Percentiles rank a stretch among this genome's conserved stretches.
phyloP scores from a whole-genome alignment of 2,113 vertebrate species.

The Rissa tridactyla region DNA sequence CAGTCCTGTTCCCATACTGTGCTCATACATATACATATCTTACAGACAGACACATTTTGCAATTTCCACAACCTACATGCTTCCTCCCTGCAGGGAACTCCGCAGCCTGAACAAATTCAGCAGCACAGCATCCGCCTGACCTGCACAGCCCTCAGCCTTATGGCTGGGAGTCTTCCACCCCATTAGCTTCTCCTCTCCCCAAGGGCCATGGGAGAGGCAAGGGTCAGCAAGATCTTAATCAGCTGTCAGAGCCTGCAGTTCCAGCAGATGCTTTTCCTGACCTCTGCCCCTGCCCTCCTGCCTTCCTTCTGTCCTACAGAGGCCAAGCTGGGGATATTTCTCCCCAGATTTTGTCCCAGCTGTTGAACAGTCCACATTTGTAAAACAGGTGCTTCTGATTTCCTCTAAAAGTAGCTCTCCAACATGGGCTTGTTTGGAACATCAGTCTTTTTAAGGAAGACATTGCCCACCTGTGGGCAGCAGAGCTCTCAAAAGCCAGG shows the following conservation, averaged over 20 bases:
- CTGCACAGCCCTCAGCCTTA: background rate
- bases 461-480: background rate
- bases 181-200: background rate
- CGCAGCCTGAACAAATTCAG: background rate
- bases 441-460: background rate
- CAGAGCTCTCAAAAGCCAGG: background rate
- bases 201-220: accelerated
- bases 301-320: background rate
- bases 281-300: background rate
- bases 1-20: background rate
- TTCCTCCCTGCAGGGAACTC: background rate
- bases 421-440: background rate
- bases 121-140: background rate
- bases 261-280: background rate
- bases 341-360: background rate
- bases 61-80: accelerated
- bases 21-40: background rate
- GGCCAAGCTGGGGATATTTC: background rate
- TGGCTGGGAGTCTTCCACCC: background rate
- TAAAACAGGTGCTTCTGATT: background rate
- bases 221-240: background rate
- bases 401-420: background rate
- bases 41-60: background rate
- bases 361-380: background rate
- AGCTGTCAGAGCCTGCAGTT: background rate